Evolutionary conservation across 2,113 vertebrate genomes (phyloP), one percentile per base, ranked within the genome.

Genomic region (Pica pica): DNA sequence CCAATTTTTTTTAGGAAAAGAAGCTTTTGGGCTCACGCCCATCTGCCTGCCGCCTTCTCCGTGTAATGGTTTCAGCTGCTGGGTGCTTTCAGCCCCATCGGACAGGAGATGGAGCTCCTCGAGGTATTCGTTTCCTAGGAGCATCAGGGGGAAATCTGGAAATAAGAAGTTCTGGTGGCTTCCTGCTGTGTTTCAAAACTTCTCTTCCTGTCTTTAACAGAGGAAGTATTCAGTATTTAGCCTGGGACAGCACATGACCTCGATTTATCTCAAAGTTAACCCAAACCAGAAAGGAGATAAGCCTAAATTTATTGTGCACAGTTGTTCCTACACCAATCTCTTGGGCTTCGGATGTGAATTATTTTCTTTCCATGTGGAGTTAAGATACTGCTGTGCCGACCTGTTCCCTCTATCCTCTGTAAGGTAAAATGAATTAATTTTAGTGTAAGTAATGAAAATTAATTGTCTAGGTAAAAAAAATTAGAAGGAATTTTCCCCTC

Each of bases 331-430:
- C 31, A 9, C 19, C 0, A 0, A 13, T 5, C 22, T 65, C 68
- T 49, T 3, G 19, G 64, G 50, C 15, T 77, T 41, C 31, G 0
- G 2, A 11, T 0, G 2, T 16, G 13, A 7, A 9, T 59, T 5
- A 37, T 28, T 35, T 30, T 18, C 13, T 50, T 76, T 8, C 37
- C 33, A 35, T 0, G 6, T 17, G 30, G 20, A 63, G 7, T 11
- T 46, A 11, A 28, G 49, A 39, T 18, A 9, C 9, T 19, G 12
- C 46, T 11, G 1, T 4, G 33, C 18, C 67, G 11, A 37, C 17
- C 20, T 22, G 5, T 13, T 83, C 37, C 28, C 11, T 27, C 31
- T 15, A 1, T 22, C 26, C 35, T 11, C 26, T 13, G 12, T 3
- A 5, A 42, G 17, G 30, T 9, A 35, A 76, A 76, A 76, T 2